Conservation (phyloP, 2,888 invertebrate genomes). For the Vesta saturnalis region DNA sequence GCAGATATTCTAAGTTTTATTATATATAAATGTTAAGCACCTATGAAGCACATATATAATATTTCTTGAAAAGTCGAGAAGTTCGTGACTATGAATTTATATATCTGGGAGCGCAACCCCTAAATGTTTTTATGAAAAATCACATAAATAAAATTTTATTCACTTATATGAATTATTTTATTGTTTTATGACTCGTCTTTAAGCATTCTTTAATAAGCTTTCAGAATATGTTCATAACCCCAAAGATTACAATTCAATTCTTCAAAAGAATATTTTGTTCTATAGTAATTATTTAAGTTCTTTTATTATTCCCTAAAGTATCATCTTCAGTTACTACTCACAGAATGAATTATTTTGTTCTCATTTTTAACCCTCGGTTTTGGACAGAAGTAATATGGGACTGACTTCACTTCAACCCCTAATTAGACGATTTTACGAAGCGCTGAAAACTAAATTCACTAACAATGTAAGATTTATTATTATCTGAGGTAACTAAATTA, state of each 20-base stretch:
- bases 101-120: neutral
- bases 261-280: neutral
- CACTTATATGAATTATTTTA: neutral
- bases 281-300: neutral
- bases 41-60: conserved; percentile 5
- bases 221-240: neutral
- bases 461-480: too few species aligned
- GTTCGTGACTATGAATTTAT: conserved; percentile 22
- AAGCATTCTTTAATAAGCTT: neutral
- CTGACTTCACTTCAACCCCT: too few species aligned
- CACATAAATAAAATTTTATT: neutral
- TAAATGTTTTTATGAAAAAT: neutral
- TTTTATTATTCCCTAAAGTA: neutral
- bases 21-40: conserved; percentile 19
- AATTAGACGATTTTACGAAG: too few species aligned
- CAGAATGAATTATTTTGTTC: neutral
- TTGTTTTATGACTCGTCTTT: neutral
- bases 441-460: too few species aligned
- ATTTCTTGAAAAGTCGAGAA: neutral
- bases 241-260: too few species aligned
- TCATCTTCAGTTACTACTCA: neutral
- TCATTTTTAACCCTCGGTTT: too few species aligned
- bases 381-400: too few species aligned
- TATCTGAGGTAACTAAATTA: too few species aligned
- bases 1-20: conserved; percentile 16